phyloP scores from a whole-genome alignment of 2,113 vertebrate species.

The Trematomus loennbergii region DNA sequence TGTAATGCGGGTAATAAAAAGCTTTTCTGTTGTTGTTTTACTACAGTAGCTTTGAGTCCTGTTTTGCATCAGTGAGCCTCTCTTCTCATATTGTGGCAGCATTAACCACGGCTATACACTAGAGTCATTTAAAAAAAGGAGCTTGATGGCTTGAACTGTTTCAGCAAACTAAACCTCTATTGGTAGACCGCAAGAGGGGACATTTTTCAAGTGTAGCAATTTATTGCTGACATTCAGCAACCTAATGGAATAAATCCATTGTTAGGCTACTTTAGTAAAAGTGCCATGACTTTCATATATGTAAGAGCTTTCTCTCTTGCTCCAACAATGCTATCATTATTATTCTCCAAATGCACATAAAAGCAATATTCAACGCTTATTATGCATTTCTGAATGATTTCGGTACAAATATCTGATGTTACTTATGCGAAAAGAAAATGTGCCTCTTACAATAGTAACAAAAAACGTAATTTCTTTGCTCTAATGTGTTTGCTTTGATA shows the following conservation, averaged over 20 bases:
- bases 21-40: too few relatives aligned
- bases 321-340: not conserved
- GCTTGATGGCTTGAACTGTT: not conserved
- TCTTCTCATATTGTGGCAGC: not conserved
- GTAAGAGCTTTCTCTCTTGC: not conserved
- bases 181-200: not conserved
- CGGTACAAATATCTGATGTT: not conserved
- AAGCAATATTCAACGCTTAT: not conserved
- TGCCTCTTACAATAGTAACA: not conserved
- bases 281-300: too few relatives aligned
- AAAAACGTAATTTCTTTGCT: not conserved
- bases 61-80: not conserved
- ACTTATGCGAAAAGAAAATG: not conserved
- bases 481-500: not conserved
- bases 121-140: not conserved
- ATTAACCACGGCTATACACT: not conserved
- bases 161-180: not conserved
- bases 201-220: not conserved
- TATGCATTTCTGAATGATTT: not conserved
- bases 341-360: not conserved
- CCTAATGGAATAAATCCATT: not conserved
- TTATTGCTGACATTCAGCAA: not conserved
- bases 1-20: not conserved
- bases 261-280: not conserved
- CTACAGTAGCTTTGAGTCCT: not conserved